Base-by-base conservation (phyloP, 2,797 vertebrate species). In the Oryzias dopingdopingensis region DNA sequence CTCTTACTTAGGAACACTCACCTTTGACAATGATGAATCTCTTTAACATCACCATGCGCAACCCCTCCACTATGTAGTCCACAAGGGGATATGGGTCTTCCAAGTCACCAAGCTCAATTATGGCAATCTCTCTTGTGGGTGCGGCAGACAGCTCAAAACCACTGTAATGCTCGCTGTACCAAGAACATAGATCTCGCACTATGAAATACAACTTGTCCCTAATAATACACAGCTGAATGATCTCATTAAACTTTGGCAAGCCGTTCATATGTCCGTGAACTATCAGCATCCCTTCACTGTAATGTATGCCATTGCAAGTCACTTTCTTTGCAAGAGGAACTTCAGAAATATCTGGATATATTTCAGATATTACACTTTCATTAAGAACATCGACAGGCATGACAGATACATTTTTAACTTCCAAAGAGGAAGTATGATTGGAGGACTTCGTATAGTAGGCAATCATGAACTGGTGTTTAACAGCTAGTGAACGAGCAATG, bases 331-430 rank as follows among this genome's bases (percentile, higher is more conserved):
- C 46, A 23, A 79, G 26, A 56, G 53, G 42, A n/a, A 81, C 49
- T 18, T 58, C 29, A 57, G 60, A 59, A 3, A 74, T 7, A 43
- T 66, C 26, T 61, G 62, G 56, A 41, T 71, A 62, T 59, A 37
- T 74, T 18, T 68, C 2, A 57, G 50, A 42, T 12, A 14, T 6
- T 24, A 62, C 26, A 46, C 17, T 15, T 8, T 77, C 64, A 66
- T 42, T 57, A 14, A 68, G 42, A 16, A 80, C 59, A 74, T 74
- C 42, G 17, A 82, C 59, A 65, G 67, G 74, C 41, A 79, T 49
- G 16, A 65, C 1, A 59, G 74, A 77, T 1, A 75, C 53, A 65
- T 75, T 16, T 18, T 45, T 46, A 26, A 77, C 65, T 26, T 72
- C 68, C 5, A 74, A 66, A 22, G 26, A 44, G 41, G 59, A 72